phyloP scores from a whole-genome alignment of 2,113 vertebrate genomes.

The Anguilla japonica region DNA sequence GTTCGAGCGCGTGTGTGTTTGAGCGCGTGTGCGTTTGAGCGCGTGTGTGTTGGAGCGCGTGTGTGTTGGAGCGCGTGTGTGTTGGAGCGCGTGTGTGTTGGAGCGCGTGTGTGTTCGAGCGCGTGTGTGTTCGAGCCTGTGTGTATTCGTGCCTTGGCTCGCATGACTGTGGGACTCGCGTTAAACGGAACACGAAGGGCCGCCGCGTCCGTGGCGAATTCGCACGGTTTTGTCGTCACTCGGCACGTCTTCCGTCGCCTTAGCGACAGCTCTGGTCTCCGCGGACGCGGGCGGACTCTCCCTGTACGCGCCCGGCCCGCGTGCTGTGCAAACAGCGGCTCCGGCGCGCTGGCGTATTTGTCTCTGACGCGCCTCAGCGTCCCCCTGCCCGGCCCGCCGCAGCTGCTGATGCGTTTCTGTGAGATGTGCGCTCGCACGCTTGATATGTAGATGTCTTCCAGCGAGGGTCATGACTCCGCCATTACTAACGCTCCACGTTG shows the following conservation, averaged over 20 bases:
- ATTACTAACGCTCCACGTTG: neutral
- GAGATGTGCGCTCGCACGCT: neutral
- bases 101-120: neutral
- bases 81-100: too few relatives aligned
- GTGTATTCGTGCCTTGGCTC: neutral
- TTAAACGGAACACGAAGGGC: neutral
- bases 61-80: neutral
- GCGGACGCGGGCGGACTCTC: too few relatives aligned
- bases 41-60: too few relatives aligned
- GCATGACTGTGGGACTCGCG: neutral
- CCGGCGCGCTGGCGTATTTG: neutral
- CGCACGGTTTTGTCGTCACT: neutral
- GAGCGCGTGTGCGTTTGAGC: too few relatives aligned
- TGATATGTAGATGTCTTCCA: conserved; percentile 3
- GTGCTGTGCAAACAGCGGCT: neutral
- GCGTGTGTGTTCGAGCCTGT: neutral
- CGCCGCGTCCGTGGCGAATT: neutral
- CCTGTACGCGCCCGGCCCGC: neutral
- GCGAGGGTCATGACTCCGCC: neutral
- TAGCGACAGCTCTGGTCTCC: neutral
- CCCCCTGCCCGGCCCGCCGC: neutral
- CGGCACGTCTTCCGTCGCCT: neutral
- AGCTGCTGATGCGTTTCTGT: neutral
- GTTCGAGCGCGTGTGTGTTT: neutral
- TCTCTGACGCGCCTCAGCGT: neutral